phyloP scores from a whole-genome alignment of 2,797 vertebrate genomes.

The Anableps anableps region DNA sequence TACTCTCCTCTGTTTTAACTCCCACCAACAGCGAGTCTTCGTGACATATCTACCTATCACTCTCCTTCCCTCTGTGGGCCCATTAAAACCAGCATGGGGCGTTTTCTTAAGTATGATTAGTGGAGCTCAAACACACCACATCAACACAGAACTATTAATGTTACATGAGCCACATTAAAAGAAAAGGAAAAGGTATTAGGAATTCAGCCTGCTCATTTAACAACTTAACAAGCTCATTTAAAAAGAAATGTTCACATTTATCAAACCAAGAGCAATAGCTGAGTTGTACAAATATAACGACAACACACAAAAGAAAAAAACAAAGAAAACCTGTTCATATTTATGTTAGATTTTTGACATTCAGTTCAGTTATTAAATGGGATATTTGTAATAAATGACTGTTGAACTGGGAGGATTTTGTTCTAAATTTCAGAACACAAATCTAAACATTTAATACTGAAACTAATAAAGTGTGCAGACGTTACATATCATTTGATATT shows the following conservation, averaged over 20 bases:
- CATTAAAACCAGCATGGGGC: conserved; percentile 43
- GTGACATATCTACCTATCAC: conserved; percentile 13
- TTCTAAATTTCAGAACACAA: not conserved
- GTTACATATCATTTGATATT: not conserved
- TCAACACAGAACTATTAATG: conserved; percentile 16
- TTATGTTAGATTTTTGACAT: not conserved
- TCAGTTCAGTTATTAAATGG: not conserved
- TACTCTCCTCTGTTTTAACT: not conserved
- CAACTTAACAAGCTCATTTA: not conserved
- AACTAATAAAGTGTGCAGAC: not conserved
- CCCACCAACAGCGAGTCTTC: not conserved
- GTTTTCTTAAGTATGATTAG: conserved; percentile 23
- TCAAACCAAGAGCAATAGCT: not conserved
- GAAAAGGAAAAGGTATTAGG: not conserved
- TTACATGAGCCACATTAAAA: conserved; percentile 13
- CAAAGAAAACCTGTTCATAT: not conserved
- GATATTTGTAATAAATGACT: not conserved
- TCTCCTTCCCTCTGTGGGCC: conserved; percentile 20
- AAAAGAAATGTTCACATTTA: not conserved
- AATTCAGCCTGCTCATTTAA: not conserved
- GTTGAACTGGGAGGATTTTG: not conserved
- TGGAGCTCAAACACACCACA: conserved; percentile 23
- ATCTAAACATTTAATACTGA: not conserved
- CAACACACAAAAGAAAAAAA: not conserved
- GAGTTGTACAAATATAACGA: not conserved